A percentile compares a stretch with the other conserved stretches of the same genome.
These are phyloP conservation scores for Crocallis elinguaria DNA, from an alignment of 2,888 invertebrate genomes.

Conservation along the genomic window DNA sequence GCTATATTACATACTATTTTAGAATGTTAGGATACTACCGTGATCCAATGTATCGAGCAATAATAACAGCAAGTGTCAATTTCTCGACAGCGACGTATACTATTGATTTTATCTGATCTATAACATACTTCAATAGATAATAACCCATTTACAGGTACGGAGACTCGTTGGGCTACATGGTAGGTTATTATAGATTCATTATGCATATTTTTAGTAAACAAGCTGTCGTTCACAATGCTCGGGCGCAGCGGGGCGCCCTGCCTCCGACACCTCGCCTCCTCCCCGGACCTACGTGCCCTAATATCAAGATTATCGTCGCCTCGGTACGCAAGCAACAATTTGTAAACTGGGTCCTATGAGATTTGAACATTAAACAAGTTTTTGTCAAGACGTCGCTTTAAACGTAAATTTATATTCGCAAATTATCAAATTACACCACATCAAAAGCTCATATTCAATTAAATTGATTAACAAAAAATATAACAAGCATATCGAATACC, in stretches of 20 bases:
- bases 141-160: slow-evolving; percentile 39
- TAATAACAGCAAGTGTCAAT: slow-evolving; percentile 34
- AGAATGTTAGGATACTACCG: too few species aligned
- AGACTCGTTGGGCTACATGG: slow-evolving; percentile 60
- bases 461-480: slow-evolving; percentile 73
- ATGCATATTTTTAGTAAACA: slow-evolving; percentile 85
- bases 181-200: slow-evolving; percentile 83
- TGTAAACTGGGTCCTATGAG: slow-evolving; percentile 46
- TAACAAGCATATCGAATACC: slow-evolving; percentile 78
- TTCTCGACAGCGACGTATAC: slow-evolving; percentile 29
- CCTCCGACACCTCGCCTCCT: slow-evolving; percentile 71
- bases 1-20: too few species aligned
- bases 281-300: slow-evolving; percentile 60
- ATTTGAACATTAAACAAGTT: slow-evolving; percentile 62
- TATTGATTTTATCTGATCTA: slow-evolving; percentile 38
- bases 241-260: slow-evolving; percentile 73
- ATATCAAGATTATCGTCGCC: slow-evolving; percentile 62
- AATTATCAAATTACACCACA: slow-evolving; percentile 78
- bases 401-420: slow-evolving; percentile 68
- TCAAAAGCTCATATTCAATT: slow-evolving; percentile 73
- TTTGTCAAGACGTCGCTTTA: slow-evolving; percentile 59
- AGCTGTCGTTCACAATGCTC: slow-evolving; percentile 84
- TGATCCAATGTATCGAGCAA: slow-evolving; percentile 14
- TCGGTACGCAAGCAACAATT: slow-evolving; percentile 46
- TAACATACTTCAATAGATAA: slow-evolving; percentile 46